These are phyloP conservation scores for Panthera leo DNA, from an alignment of 2,113 vertebrate genomes.

Conservation along the genomic window DNA sequence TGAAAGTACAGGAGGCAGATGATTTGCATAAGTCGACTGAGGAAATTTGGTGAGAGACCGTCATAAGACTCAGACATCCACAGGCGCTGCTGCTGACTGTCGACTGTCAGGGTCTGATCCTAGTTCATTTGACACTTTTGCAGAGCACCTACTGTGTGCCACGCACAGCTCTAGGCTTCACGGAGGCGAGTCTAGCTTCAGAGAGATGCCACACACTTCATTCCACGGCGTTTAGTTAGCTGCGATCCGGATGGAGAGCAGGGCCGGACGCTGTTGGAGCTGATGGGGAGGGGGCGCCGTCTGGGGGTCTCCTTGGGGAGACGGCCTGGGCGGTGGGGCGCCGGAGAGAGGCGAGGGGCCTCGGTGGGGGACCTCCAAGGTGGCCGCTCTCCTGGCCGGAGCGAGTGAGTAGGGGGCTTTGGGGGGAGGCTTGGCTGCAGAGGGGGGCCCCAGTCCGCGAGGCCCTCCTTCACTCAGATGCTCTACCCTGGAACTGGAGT, in stretches of 20 bases:
- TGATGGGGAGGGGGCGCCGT: accelerated
- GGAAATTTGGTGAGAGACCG: slow-evolving; percentile 51
- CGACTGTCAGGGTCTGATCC: background rate
- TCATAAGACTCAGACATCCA: background rate
- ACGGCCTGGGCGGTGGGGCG: background rate
- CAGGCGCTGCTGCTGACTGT: background rate
- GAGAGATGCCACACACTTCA: accelerated
- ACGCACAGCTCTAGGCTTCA: background rate
- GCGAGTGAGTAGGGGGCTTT: background rate
- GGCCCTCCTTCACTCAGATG: background rate
- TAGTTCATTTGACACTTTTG: accelerated
- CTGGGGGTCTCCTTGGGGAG: background rate
- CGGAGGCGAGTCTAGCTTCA: background rate
- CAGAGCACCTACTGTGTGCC: background rate
- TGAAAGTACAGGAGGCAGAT: background rate
- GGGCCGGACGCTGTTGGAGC: background rate
- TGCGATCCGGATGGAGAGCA: too few relatives aligned
- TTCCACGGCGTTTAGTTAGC: background rate
- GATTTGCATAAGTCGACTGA: slow-evolving; percentile 63
- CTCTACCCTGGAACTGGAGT: background rate
- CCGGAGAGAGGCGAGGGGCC: background rate
- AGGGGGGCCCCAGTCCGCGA: background rate
- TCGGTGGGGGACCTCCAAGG: background rate
- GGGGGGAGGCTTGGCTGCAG: background rate
- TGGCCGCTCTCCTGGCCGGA: background rate